Evolutionary conservation across 2,113 vertebrate species (phyloP).

Genomic region (Menidia beryllina): DNA sequence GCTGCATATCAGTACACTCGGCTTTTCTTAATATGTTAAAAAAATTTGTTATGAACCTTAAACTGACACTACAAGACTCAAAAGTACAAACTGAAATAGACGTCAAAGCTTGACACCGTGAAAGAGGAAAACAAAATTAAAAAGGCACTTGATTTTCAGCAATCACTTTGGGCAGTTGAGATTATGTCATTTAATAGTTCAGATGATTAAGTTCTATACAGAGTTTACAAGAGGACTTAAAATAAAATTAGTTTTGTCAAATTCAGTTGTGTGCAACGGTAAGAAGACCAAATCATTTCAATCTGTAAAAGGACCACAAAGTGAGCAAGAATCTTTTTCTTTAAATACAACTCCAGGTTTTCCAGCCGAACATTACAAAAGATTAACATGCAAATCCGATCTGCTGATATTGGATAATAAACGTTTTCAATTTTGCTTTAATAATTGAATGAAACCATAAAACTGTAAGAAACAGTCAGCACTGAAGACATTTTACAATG

Average conservation of each 20-base stretch:
- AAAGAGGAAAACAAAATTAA: background rate
- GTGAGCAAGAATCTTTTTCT: no score
- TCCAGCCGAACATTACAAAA: no score
- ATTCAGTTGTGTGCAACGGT: slow-evolving; percentile 11
- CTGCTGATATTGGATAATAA: no score
- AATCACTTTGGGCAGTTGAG: background rate
- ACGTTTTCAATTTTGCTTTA: no score
- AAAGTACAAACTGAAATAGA: background rate
- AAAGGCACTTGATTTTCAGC: no score
- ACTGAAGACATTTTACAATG: no score
- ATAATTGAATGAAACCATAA: no score
- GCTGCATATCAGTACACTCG: background rate
- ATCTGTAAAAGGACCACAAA: no score
- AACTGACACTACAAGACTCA: background rate
- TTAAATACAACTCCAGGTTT: no score
- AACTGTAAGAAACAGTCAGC: no score
- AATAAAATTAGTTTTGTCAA: slow-evolving; percentile 3
- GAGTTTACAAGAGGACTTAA: slow-evolving; percentile 16
- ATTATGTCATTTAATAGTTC: background rate
- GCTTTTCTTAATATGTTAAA: background rate
- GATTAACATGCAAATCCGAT: no score
- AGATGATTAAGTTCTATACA: background rate
- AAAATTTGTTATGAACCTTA: background rate
- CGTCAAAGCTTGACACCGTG: background rate
- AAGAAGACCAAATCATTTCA: no score